phyloP scores from a whole-genome alignment of 1,140 invertebrate species.

The Idris sp. region DNA sequence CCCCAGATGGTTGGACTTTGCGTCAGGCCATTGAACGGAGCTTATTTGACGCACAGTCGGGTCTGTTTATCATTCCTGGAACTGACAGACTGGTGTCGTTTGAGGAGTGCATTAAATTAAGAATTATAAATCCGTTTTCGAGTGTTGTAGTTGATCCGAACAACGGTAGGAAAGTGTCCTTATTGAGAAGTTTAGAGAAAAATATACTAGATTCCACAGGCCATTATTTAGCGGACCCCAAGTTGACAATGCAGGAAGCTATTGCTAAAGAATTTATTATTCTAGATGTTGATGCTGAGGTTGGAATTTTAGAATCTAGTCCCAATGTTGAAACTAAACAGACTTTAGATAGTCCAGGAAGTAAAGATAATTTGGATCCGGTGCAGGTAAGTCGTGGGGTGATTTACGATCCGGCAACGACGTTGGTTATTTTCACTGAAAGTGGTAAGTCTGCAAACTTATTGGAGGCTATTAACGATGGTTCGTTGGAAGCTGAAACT shows the following conservation, averaged over 20 bases:
- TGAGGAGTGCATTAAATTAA: conserved; percentile 90
- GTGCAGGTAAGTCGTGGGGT: conserved; percentile 83
- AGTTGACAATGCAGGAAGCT: conserved; percentile 88
- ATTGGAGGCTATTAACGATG: conserved; percentile 83
- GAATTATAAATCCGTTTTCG: conserved; percentile 90
- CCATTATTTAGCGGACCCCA: conserved; percentile 81
- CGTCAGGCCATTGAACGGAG: conserved; percentile 86
- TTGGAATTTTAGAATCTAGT: conserved; percentile 5
- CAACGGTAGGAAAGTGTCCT: conserved; percentile 83
- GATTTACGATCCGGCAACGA: conserved; percentile 87
- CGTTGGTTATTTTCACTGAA: conserved; percentile 85
- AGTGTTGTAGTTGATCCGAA: conserved; percentile 87
- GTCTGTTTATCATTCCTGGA: conserved; percentile 91
- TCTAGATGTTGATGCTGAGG: conserved; percentile 74
- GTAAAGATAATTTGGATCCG: no score
- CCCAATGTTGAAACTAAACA: not conserved
- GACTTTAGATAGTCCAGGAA: no score
- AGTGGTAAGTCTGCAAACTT: conserved; percentile 84
- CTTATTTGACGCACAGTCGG: conserved; percentile 88
- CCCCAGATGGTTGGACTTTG: conserved; percentile 88
- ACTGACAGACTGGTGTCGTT: conserved; percentile 91
- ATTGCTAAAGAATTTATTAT: conserved; percentile 84
- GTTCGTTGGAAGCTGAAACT: conserved; percentile 82
- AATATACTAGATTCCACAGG: conserved; percentile 88
- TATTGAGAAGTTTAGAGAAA: conserved; percentile 87